Evolutionary conservation across 2,797 vertebrate species (phyloP).

Genomic region (Cuculus canorus): DNA sequence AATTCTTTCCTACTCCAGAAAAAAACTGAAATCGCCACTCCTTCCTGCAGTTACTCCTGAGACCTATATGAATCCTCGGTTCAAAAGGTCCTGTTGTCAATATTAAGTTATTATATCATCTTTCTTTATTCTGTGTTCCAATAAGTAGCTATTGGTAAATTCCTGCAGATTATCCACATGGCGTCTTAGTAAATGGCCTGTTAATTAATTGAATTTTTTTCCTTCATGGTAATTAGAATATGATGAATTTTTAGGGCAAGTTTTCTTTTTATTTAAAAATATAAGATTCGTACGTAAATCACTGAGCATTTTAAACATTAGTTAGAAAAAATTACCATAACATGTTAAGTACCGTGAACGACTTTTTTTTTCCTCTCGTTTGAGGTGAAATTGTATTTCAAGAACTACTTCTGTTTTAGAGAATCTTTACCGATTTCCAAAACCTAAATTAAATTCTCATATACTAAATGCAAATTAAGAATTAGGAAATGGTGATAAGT

Average conservation of each 20-base stretch:
- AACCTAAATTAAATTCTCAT: background rate
- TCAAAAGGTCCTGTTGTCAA: background rate
- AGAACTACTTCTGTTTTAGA: background rate
- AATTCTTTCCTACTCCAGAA: background rate
- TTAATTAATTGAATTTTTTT: background rate
- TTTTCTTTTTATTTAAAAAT: background rate
- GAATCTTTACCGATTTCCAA: background rate
- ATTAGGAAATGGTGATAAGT: background rate
- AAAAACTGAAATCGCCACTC: background rate
- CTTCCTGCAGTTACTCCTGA: background rate
- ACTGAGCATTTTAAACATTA: background rate
- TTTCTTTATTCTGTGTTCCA: background rate
- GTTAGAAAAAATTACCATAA: background rate
- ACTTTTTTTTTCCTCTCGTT: background rate
- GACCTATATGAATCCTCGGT: background rate
- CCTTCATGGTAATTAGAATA: background rate
- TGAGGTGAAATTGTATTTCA: background rate
- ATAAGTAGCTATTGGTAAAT: background rate
- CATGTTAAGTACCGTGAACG: background rate
- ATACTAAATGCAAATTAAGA: background rate
- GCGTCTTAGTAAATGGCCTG: background rate
- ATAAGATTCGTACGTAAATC: background rate
- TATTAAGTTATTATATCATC: background rate
- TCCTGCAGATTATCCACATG: background rate
- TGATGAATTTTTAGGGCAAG: background rate